A percentile compares a stretch with the other conserved stretches of the same genome.
Evolutionary conservation across 1,140 invertebrate genomes (phyloP).

Genomic region (Drosophila sproati): DNA sequence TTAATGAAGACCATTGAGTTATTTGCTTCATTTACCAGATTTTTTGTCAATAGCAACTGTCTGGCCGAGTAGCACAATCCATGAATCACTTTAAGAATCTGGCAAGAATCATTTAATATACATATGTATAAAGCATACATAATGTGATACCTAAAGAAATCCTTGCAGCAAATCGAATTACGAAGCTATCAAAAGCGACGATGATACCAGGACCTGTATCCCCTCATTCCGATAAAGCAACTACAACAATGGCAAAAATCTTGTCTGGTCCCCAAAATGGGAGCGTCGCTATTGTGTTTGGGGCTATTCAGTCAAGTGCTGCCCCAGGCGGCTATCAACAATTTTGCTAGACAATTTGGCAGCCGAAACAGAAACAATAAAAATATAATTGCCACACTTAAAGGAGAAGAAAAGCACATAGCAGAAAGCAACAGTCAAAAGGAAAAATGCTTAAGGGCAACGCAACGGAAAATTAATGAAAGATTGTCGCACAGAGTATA

Average conservation of each 20-base stretch:
- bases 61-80: no score
- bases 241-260: no score
- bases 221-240: not conserved
- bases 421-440: constrained; percentile 31
- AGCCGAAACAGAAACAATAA: constrained; percentile 69
- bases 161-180: constrained; percentile 51
- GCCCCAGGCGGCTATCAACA: constrained; percentile 61
- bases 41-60: no score
- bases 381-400: constrained; percentile 74
- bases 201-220: not conserved
- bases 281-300: constrained; percentile 15
- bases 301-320: constrained; percentile 44
- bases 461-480: no score
- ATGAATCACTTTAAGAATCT: not conserved
- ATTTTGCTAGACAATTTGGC: constrained; percentile 78
- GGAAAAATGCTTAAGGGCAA: constrained; percentile 13
- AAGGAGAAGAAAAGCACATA: not conserved
- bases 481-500: no score
- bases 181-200: constrained; percentile 1
- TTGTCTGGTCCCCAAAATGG: not conserved
- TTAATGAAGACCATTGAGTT: no score
- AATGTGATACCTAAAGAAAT: constrained; percentile 18
- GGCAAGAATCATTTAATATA: constrained; percentile 7
- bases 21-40: no score
- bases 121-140: no score